A percentile compares a stretch with the other conserved stretches of the same genome.
phyloP scores from a whole-genome alignment of 2,797 vertebrate species.

The Hoplostethus atlanticus region DNA sequence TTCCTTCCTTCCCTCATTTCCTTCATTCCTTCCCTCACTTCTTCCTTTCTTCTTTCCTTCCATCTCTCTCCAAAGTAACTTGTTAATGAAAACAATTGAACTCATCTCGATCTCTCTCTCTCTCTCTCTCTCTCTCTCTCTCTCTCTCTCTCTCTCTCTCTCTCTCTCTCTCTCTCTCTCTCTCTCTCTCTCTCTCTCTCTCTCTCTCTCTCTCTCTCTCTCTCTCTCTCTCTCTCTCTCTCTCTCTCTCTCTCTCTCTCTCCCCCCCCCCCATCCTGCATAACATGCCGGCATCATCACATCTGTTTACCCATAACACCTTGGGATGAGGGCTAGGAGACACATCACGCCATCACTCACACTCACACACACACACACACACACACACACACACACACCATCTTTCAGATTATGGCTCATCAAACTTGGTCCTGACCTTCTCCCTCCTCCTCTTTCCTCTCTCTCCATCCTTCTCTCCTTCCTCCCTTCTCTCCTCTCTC shows the following conservation, averaged over 20 bases:
- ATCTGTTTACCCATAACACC: conserved; percentile 65
- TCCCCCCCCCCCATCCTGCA: neutral
- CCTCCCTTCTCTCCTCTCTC: neutral
- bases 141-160: no score
- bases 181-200: no score
- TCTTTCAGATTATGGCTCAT: no score
- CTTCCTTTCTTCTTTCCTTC: neutral
- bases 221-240: no score
- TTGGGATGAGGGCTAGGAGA: conserved; percentile 45
- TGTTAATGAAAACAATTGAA: no score
- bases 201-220: no score
- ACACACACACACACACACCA: neutral
- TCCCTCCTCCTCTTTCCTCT: neutral
- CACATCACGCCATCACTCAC: conserved; percentile 21
- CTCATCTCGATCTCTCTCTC: neutral
- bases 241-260: neutral
- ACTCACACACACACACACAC: no score
- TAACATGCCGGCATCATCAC: conserved; percentile 18
- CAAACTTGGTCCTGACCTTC: neutral
- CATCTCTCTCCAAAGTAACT: no score
- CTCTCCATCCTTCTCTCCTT: neutral
- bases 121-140: no score
- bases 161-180: no score
- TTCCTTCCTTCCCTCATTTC: neutral
- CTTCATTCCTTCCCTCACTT: neutral